These are phyloP conservation scores for Coluber constrictor DNA, from an alignment of 2,797 vertebrate genomes.

Conservation along the genomic window DNA sequence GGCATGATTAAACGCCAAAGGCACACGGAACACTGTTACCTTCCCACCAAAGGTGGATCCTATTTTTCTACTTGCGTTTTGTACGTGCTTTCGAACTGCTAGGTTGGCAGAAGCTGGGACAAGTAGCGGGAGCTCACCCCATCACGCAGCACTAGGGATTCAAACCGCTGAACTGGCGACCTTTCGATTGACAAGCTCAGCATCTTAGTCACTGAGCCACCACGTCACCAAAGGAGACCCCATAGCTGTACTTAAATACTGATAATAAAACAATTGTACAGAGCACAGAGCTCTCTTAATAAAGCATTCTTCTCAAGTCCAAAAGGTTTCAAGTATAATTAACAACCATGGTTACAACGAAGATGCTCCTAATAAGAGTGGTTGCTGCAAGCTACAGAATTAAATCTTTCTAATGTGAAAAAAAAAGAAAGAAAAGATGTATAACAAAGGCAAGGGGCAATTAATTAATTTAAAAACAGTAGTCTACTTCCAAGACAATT, in stretches of 20 bases:
- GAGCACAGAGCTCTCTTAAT: slow-evolving; percentile 25
- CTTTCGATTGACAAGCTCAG: no score
- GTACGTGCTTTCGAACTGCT: no score
- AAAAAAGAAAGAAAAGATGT: neutral
- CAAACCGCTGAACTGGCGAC: no score
- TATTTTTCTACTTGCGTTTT: no score
- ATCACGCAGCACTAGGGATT: no score
- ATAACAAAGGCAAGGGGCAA: neutral
- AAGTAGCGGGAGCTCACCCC: no score
- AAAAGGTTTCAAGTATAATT: slow-evolving; percentile 52
- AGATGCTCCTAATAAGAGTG: slow-evolving; percentile 31
- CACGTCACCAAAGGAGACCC: neutral
- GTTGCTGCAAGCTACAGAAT: neutral
- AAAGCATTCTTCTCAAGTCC: slow-evolving; percentile 34
- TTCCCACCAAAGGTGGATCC: no score
- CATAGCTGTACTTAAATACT: neutral
- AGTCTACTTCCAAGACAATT: slow-evolving; percentile 25
- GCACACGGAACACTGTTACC: no score
- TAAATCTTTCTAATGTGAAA: neutral
- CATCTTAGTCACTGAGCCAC: no score
- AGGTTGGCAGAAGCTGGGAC: no score
- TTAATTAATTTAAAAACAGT: slow-evolving; percentile 36
- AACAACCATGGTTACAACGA: slow-evolving; percentile 37
- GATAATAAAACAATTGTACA: slow-evolving; percentile 23
- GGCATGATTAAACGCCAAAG: no score